These are phyloP conservation scores for Sebastes baramenuke DNA, from an alignment of 2,797 vertebrate genomes.

Conservation along the genomic window DNA sequence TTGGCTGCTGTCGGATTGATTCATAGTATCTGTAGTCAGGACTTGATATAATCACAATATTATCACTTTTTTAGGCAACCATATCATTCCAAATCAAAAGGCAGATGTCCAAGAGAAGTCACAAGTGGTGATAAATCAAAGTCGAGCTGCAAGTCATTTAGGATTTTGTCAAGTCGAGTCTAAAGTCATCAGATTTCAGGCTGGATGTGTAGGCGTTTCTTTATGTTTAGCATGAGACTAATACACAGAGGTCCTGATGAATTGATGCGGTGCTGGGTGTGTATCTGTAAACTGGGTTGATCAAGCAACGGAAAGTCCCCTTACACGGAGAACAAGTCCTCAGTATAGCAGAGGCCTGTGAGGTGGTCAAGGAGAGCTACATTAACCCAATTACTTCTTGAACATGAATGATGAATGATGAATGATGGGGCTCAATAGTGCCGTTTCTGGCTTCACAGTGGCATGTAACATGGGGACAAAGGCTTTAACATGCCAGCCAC, in stretches of 20 bases:
- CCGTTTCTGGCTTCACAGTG: slow-evolving; percentile 15
- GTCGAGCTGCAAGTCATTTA: neutral
- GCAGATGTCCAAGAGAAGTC: neutral
- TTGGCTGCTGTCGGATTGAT: neutral
- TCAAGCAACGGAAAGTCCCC: slow-evolving; percentile 1
- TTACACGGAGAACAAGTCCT: neutral
- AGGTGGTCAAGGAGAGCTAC: neutral
- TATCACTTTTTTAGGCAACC: neutral
- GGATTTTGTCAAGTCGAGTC: neutral
- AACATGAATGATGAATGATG: slow-evolving; percentile 3
- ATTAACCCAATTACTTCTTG: slow-evolving; percentile 26
- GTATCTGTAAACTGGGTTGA: slow-evolving; percentile 24
- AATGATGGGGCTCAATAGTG: neutral
- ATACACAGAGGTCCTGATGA: slow-evolving; percentile 32
- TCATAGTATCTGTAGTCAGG: neutral
- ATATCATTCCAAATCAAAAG: neutral
- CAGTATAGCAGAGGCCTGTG: neutral
- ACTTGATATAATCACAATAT: neutral
- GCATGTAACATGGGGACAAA: slow-evolving; percentile 39
- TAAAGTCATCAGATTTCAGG: slow-evolving; percentile 3
- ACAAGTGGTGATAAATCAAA: neutral
- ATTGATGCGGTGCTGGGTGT: slow-evolving; percentile 40
- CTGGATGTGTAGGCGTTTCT: slow-evolving; percentile 10
- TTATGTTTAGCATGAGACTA: slow-evolving; percentile 30
- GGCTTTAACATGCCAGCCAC: neutral